Evolutionary conservation across 2,113 vertebrate genomes (phyloP).

Genomic region (Platichthys flesus): DNA sequence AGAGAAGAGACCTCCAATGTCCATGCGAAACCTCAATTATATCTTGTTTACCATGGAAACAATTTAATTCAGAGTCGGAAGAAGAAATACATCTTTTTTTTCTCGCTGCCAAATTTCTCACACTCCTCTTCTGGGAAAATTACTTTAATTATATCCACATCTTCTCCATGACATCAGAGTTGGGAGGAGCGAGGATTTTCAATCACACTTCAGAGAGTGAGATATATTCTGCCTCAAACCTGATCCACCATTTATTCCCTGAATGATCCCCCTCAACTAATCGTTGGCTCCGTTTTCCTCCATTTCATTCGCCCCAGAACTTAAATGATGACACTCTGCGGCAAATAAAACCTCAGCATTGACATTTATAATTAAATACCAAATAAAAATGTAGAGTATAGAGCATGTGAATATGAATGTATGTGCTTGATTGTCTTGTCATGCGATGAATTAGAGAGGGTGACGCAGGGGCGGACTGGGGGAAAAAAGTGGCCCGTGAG

Average conservation of each 20-base stretch:
- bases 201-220: slow-evolving; percentile 44
- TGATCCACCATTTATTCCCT: slow-evolving; percentile 29
- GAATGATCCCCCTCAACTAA: slow-evolving; percentile 28
- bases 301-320: neutral
- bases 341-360: neutral
- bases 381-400: neutral
- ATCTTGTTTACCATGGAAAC: neutral
- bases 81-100: neutral
- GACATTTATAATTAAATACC: neutral
- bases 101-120: neutral
- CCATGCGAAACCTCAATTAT: neutral
- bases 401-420: neutral
- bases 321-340: neutral
- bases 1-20: neutral
- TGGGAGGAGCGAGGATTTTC: neutral
- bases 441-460: no score
- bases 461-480: no score
- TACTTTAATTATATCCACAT: slow-evolving; percentile 45
- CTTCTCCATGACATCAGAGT: slow-evolving; percentile 3
- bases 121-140: neutral
- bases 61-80: neutral
- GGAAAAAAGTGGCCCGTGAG: no score
- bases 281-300: slow-evolving; percentile 13
- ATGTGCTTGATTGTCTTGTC: neutral
- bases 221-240: slow-evolving; percentile 16